These are phyloP conservation scores for Okamejei kenojei DNA, from an alignment of 2,797 vertebrate genomes.

Conservation along the genomic window DNA sequence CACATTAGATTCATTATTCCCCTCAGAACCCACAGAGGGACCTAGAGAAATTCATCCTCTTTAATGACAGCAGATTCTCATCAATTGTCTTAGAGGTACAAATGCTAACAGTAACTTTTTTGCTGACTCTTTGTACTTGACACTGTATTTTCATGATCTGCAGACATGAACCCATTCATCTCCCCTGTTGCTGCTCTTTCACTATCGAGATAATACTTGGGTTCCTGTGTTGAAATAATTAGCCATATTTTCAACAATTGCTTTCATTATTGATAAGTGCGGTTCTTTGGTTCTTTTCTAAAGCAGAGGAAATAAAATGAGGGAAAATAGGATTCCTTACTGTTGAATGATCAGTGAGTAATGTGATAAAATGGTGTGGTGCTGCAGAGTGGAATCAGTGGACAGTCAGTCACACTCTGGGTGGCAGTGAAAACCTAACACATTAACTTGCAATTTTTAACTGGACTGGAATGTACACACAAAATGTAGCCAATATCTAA, in stretches of 20 bases:
- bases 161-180: not conserved
- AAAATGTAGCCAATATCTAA: conserved; percentile 3
- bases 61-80: too few relatives aligned
- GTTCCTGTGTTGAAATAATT: not conserved
- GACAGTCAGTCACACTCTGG: not conserved
- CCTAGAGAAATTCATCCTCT: too few relatives aligned
- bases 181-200: not conserved
- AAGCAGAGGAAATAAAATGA: not conserved
- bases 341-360: not conserved
- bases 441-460: not conserved
- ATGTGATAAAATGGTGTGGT: not conserved
- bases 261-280: not conserved
- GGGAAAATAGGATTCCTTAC: not conserved
- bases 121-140: not conserved
- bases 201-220: not conserved
- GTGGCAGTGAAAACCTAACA: not conserved
- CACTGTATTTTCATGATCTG: not conserved
- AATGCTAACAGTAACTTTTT: not conserved
- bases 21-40: too few relatives aligned
- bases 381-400: not conserved
- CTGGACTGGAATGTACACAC: not conserved
- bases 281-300: too few relatives aligned
- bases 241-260: not conserved
- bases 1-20: too few relatives aligned
- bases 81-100: too few relatives aligned